These are phyloP conservation scores for Oncorhynchus keta DNA, from an alignment of 2,113 vertebrate species.

Conservation along the genomic window DNA sequence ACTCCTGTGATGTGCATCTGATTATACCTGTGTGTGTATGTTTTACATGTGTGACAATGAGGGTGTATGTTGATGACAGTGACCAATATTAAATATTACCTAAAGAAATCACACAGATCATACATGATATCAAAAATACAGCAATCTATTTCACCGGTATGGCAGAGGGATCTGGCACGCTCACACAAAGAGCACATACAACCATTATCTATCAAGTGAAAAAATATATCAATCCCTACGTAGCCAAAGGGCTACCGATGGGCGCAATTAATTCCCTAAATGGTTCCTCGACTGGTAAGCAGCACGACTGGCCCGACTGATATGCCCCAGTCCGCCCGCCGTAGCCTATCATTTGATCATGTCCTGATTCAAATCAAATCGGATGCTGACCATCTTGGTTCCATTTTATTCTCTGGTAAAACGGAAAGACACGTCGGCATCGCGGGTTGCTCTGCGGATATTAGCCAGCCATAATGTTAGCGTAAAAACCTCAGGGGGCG, in stretches of 20 bases:
- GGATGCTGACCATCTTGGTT: constrained; percentile 43
- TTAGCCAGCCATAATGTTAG: constrained; percentile 28
- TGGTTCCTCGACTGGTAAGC: constrained; percentile 29
- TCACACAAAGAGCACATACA: constrained; percentile 1
- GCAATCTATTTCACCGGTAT: neutral
- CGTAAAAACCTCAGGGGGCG: constrained; percentile 38
- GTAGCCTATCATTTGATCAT: constrained; percentile 18
- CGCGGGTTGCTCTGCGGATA: constrained; percentile 30
- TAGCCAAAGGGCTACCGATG: constrained; percentile 25
- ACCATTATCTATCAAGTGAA: constrained; percentile 32
- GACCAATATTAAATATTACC: neutral
- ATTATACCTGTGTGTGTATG: constrained; percentile 5
- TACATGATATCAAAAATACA: constrained; percentile 2
- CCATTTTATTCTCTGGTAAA: constrained; percentile 15
- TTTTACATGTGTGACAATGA: too few relatives aligned
- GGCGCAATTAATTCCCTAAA: constrained; percentile 36
- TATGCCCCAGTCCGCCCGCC: constrained; percentile 11
- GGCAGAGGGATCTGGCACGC: neutral
- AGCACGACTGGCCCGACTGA: constrained; percentile 38
- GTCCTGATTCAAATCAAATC: constrained; percentile 55
- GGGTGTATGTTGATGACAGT: neutral
- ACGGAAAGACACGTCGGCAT: constrained; percentile 22
- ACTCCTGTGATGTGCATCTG: constrained; percentile 22
- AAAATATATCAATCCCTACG: constrained; percentile 42
- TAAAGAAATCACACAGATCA: constrained; percentile 4